Evolutionary conservation across 1,140 invertebrate species (phyloP).

Genomic region (Samia ricini): DNA sequence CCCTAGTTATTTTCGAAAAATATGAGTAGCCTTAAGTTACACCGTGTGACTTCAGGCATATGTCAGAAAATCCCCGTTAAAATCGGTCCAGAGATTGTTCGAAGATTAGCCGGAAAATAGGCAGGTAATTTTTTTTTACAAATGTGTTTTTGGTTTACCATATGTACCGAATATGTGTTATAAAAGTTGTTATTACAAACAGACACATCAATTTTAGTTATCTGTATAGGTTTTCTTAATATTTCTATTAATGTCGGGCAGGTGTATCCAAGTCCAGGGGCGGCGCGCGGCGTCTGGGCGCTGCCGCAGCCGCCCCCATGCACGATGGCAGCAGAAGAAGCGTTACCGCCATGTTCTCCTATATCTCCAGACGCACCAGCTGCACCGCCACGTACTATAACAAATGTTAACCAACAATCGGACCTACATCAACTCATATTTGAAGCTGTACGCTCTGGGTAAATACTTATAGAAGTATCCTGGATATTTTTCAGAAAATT

Average conservation of each 20-base stretch:
- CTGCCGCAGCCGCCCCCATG: constrained; percentile 83
- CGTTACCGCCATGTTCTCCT: constrained; percentile 58
- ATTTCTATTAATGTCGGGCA: constrained; percentile 21
- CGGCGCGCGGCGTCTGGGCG: constrained; percentile 91
- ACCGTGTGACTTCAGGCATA: too few relatives aligned
- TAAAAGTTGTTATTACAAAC: too few relatives aligned
- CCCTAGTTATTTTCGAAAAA: too few relatives aligned
- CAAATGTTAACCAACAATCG: constrained; percentile 57
- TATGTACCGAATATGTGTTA: too few relatives aligned
- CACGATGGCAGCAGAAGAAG: constrained; percentile 83
- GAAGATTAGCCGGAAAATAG: too few relatives aligned
- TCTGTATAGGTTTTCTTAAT: background rate
- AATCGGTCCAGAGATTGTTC: too few relatives aligned
- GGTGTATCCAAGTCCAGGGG: constrained; percentile 88
- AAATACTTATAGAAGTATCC: constrained; percentile 32
- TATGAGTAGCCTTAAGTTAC: too few relatives aligned
- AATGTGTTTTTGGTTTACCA: too few relatives aligned
- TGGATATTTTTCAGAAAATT: background rate
- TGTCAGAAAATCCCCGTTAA: too few relatives aligned
- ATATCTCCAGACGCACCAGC: constrained; percentile 73
- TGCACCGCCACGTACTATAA: constrained; percentile 65
- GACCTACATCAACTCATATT: constrained; percentile 79
- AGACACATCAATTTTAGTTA: too few relatives aligned
- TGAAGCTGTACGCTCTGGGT: constrained; percentile 82
- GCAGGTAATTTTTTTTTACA: too few relatives aligned